Percentiles rank a stretch among this genome's conserved stretches.
Conservation (phyloP, 2,888 invertebrate genomes). For the Coleophora flavipennella region DNA sequence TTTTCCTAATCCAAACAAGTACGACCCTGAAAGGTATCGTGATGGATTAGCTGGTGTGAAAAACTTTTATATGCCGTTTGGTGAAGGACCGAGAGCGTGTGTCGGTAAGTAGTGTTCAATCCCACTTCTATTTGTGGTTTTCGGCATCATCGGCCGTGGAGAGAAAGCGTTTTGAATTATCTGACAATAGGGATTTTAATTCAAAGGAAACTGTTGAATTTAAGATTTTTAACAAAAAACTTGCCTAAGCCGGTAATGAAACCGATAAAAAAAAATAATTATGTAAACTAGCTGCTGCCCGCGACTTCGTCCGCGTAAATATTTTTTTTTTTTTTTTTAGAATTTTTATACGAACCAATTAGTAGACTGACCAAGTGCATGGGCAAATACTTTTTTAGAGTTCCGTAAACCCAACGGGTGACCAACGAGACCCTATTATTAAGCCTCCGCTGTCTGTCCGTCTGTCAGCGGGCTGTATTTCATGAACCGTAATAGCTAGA, state of each 20-base stretch:
- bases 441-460: no score
- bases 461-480: no score
- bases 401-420: no score
- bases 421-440: no score
- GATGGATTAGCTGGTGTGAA: constrained; percentile 34
- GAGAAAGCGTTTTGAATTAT: background rate
- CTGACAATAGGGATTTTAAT: background rate
- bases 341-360: no score
- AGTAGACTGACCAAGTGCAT: no score
- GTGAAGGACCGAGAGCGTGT: constrained; percentile 55
- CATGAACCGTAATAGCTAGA: no score
- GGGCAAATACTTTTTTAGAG: no score
- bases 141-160: background rate
- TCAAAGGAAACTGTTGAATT: background rate
- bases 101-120: constrained; percentile 39
- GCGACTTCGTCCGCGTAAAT: no score
- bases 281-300: no score
- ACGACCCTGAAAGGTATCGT: constrained; percentile 49
- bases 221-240: background rate
- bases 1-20: constrained; percentile 44
- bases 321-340: no score
- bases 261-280: background rate
- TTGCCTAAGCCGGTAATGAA: background rate
- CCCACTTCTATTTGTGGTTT: background rate
- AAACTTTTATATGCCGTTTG: constrained; percentile 50